Evolutionary conservation across 2,888 invertebrate species (phyloP).

Genomic region (Synanthedon formicaeformis): DNA sequence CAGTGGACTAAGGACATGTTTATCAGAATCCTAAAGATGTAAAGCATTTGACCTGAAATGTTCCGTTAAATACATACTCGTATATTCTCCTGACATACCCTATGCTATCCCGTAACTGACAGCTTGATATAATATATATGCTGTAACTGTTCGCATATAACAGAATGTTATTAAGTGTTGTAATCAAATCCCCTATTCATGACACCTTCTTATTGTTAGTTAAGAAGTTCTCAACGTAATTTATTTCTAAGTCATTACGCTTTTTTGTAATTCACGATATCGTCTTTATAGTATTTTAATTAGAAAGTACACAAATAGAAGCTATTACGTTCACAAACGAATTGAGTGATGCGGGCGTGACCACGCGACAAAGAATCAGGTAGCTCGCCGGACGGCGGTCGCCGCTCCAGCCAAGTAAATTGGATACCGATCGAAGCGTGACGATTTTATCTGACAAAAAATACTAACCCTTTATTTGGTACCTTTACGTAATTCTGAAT

Average conservation of each 20-base stretch:
- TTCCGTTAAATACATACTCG: too few relatives aligned
- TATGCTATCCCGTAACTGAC: too few relatives aligned
- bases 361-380: constrained; percentile 50
- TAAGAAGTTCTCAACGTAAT: constrained; percentile 29
- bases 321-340: constrained; percentile 45
- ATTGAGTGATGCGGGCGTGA: constrained; percentile 34
- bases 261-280: constrained; percentile 30
- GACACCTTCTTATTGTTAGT: constrained; percentile 4
- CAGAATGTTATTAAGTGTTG: too few relatives aligned
- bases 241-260: constrained; percentile 31
- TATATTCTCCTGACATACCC: too few relatives aligned
- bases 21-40: too few relatives aligned
- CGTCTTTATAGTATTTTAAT: constrained; percentile 44
- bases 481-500: constrained; percentile 44
- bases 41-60: too few relatives aligned
- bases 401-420: constrained; percentile 40
- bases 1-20: too few relatives aligned
- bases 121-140: too few relatives aligned
- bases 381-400: constrained; percentile 29
- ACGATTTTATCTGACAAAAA: constrained; percentile 52
- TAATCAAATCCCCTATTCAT: too few relatives aligned
- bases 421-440: constrained; percentile 57
- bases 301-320: constrained; percentile 51
- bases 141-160: too few relatives aligned
- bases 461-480: constrained; percentile 42